phyloP scores from a whole-genome alignment of 2,113 vertebrate genomes.

The Serilophus lunatus region DNA sequence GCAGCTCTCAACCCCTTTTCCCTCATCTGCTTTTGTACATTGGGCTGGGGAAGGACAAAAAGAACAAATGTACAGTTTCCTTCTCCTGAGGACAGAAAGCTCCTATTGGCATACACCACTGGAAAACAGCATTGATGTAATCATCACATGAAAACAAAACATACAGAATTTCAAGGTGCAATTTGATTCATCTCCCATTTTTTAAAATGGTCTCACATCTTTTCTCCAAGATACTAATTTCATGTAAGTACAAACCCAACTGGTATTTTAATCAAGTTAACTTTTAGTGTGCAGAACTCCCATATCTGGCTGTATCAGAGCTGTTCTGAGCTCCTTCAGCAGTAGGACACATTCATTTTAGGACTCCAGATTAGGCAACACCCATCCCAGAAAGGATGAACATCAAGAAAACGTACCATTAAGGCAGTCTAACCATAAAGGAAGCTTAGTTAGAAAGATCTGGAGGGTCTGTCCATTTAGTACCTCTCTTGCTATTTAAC shows the following conservation, averaged over 20 bases:
- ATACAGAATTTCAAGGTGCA: not conserved
- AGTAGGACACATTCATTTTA: not conserved
- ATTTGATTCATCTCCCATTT: not conserved
- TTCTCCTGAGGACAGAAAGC: not conserved
- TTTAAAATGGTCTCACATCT: not conserved
- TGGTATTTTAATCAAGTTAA: not conserved
- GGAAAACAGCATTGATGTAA: not conserved
- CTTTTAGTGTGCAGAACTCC: not conserved
- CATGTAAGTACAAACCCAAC: not conserved
- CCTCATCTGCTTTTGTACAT: not conserved
- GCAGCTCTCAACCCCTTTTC: not conserved
- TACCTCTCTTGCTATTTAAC: not conserved
- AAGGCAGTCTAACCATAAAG: not conserved
- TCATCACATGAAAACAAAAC: not conserved
- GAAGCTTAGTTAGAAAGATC: not conserved
- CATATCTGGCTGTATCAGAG: not conserved
- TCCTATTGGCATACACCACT: not conserved
- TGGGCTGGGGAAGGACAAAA: not conserved
- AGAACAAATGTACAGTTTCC: not conserved
- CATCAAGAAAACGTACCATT: not conserved
- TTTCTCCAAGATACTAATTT: not conserved
- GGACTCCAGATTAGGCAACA: not conserved
- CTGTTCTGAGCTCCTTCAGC: not conserved
- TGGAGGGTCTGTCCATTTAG: not conserved
- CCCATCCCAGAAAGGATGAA: not conserved